A percentile compares a stretch with the other conserved stretches of the same genome.
Conservation (phyloP, 2,797 vertebrate genomes). For the Sus cebifrons region DNA sequence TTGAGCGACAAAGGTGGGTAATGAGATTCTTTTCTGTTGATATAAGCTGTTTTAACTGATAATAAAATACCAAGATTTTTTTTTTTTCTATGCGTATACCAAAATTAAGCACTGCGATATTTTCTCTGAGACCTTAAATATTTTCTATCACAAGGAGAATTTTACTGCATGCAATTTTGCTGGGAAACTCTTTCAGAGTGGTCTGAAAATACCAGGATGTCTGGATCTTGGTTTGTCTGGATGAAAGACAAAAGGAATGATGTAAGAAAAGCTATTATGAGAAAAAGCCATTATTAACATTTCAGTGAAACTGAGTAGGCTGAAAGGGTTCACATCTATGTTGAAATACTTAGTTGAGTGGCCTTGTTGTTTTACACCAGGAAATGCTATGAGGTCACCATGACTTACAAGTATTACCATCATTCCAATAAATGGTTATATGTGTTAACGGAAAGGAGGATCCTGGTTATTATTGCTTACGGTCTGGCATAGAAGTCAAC, state of each 20-base stretch:
- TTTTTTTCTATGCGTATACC: neutral
- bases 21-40: conserved; percentile 22
- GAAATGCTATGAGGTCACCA: neutral
- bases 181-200: neutral
- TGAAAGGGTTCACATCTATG: neutral
- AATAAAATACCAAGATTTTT: conserved; percentile 42
- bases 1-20: neutral
- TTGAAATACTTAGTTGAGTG: neutral
- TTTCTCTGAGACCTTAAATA: neutral
- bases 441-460: conserved; percentile 23
- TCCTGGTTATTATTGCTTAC: neutral
- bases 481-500: neutral
- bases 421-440: neutral
- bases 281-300: conserved; percentile 47
- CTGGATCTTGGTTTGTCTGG: conserved; percentile 51
- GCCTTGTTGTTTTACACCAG: neutral
- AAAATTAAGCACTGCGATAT: neutral
- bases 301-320: neutral
- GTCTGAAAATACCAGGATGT: conserved; percentile 1
- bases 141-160: neutral
- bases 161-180: neutral
- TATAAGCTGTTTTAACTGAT: conserved; percentile 39
- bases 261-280: conserved; percentile 32
- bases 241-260: conserved; percentile 40
- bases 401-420: neutral